phyloP scores from a whole-genome alignment of 2,888 invertebrate species.

The Caenorhabditis drosophilae region DNA sequence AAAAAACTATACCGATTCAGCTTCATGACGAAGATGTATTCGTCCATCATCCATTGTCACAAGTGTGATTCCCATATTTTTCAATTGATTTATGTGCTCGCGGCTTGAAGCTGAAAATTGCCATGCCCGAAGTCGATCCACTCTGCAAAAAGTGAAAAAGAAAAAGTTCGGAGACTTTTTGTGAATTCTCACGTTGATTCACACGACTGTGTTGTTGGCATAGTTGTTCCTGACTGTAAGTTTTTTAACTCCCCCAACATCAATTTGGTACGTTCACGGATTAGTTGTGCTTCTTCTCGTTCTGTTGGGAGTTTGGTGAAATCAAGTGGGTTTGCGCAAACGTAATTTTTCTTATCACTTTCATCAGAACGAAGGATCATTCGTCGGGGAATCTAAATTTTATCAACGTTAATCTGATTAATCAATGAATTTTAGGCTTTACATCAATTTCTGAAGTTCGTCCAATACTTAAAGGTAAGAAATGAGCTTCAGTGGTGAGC shows the following conservation, averaged over 20 bases:
- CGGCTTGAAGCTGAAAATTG: slow-evolving; percentile 80
- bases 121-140: slow-evolving; percentile 69
- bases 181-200: slow-evolving; percentile 35
- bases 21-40: slow-evolving; percentile 84
- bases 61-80: slow-evolving; percentile 93
- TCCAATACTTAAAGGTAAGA: slow-evolving; percentile 79
- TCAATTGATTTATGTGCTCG: slow-evolving; percentile 84
- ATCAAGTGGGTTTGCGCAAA: slow-evolving; percentile 45
- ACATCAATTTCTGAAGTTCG: slow-evolving; percentile 5
- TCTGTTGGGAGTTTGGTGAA: slow-evolving; percentile 35
- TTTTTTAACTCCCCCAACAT: slow-evolving; percentile 45
- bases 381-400: slow-evolving; percentile 19
- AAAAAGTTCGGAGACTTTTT: too few relatives aligned
- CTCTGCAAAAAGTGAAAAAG: slow-evolving; percentile 50
- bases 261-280: slow-evolving; percentile 47
- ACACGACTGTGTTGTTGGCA: slow-evolving; percentile 15
- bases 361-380: slow-evolving; percentile 40
- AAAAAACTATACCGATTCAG: slow-evolving; percentile 78
- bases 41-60: slow-evolving; percentile 86
- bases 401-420: too few relatives aligned
- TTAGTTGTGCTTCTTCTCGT: slow-evolving; percentile 37
- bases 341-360: slow-evolving; percentile 23
- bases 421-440: too few relatives aligned
- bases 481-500: slow-evolving; percentile 83
- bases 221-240: slow-evolving; percentile 3